phyloP scores from a whole-genome alignment of 2,888 invertebrate species.

The Latrodectus hesperus region DNA sequence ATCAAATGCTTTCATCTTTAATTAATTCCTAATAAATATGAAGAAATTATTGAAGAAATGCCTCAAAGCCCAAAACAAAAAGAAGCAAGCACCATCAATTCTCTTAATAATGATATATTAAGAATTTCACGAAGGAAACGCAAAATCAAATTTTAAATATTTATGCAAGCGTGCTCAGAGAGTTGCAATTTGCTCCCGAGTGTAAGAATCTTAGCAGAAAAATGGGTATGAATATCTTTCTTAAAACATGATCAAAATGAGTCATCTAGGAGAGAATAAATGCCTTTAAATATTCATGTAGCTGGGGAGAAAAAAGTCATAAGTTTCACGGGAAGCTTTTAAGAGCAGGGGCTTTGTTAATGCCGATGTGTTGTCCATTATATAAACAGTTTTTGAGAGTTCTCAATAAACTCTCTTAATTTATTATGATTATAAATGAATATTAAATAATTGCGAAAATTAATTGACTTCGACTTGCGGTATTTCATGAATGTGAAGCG shows the following conservation, averaged over 20 bases:
- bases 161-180: neutral
- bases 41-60: no score
- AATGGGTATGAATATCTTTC: neutral
- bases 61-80: no score
- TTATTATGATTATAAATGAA: conserved; percentile 5
- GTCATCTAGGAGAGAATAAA: neutral
- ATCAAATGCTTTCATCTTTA: no score
- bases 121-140: neutral
- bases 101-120: neutral
- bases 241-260: neutral
- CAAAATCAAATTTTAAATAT: neutral
- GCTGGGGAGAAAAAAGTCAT: neutral
- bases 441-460: conserved; percentile 2
- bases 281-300: neutral
- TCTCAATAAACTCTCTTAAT: neutral
- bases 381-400: neutral
- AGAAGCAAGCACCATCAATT: no score
- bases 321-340: neutral
- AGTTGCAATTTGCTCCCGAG: neutral
- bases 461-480: conserved; percentile 3
- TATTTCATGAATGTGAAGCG: neutral
- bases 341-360: neutral
- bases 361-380: neutral
- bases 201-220: neutral
- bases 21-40: no score